Percentiles rank a stretch among this genome's conserved stretches.
These are phyloP conservation scores for Bombycilla garrulus DNA, from an alignment of 2,113 vertebrate genomes.

Conservation along the genomic window DNA sequence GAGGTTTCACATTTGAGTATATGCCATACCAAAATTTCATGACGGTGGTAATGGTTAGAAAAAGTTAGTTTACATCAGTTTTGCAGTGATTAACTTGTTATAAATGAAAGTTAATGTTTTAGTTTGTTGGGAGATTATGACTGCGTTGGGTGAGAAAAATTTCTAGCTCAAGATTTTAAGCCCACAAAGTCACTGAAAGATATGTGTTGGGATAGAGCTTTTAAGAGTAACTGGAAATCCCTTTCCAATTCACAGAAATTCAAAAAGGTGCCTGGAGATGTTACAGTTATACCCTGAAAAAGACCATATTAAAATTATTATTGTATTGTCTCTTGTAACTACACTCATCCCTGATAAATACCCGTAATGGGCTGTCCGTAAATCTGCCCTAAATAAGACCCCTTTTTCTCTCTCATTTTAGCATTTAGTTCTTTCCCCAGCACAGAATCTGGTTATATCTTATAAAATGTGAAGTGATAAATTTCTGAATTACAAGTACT, in stretches of 20 bases:
- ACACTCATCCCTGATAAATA: neutral
- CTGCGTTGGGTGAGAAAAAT: neutral
- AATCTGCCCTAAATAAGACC: neutral
- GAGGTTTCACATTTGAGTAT: fast-evolving
- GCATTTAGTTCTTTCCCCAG: neutral
- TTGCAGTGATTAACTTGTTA: neutral
- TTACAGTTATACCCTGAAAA: neutral
- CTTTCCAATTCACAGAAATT: neutral
- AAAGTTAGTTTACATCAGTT: neutral
- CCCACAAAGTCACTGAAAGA: neutral
- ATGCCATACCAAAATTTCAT: neutral
- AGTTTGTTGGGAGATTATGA: neutral
- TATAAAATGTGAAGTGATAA: neutral
- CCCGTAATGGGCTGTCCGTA: neutral
- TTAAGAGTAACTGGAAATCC: neutral
- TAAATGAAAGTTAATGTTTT: neutral
- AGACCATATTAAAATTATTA: neutral
- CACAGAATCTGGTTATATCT: neutral
- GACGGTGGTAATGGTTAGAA: neutral
- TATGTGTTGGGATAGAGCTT: neutral
- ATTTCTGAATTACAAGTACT: neutral
- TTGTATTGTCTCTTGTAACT: neutral
- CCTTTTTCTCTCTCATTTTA: neutral
- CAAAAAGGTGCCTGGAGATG: neutral
- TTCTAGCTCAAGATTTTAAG: neutral